Evolutionary conservation across 2,113 vertebrate genomes (phyloP), one percentile per base, ranked within the genome.

Genomic region (Alethe castanea): DNA sequence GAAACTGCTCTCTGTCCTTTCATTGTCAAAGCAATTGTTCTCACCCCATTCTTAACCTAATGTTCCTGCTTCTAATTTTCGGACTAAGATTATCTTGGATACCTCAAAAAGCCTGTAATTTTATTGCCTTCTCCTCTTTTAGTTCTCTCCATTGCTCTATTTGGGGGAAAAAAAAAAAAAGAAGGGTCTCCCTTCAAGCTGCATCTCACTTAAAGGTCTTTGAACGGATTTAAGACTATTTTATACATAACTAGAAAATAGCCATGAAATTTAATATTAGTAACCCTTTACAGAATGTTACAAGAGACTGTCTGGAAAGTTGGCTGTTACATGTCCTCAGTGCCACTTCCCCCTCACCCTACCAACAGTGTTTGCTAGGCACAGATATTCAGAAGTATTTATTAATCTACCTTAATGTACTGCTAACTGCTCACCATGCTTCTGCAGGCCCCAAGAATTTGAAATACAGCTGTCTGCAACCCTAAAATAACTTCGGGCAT

Each of bases 391-490:
- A 65, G 50, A 78, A 78, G 6, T 60, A 33, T 11, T 78, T 77
- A 65, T 24, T 47, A 33, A 69, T 56, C 72, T 33, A 22, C 3
- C 4, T 42, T 52, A 72, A 38, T 64, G 28, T 26, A 61, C 44
- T 77, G 14, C 40, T 42, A 53, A 54, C 23, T 1, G 0, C 29
- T 81, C 11, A 1, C 31, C 65, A 12, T 2, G 6, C 10, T 64
- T 67, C 44, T 88, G 12, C 35, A 69, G 61, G 18, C 17, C 26
- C n/a, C 69, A 36, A 48, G 14, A 36, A 60, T 56, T 64, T 52
- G 19, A n/a, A 86, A 69, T 26, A 82, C 11, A 90, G 44, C 29
- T 26, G 3, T n/a, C 48, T 88, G 31, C n/a, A 72, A 45, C 66
- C 36, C 59, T 57, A 8, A 81, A 70, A 35, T 66, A 86, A 78